Percentiles rank a stretch among this genome's conserved stretches.
These are phyloP conservation scores for Pelvicachromis taeniatus DNA, from an alignment of 2,113 vertebrate species.

Conservation along the genomic window DNA sequence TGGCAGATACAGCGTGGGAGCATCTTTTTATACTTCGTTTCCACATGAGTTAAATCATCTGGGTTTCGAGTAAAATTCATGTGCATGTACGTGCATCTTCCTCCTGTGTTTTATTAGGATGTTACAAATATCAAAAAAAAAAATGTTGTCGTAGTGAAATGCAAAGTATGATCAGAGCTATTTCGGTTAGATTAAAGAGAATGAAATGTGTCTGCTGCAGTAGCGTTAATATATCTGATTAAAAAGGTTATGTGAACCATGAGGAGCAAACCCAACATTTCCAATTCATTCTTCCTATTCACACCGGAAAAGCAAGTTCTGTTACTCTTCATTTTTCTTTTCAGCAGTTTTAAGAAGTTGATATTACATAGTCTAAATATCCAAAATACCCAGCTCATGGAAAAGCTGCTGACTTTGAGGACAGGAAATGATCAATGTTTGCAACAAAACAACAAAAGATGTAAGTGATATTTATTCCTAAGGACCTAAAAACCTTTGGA, in stretches of 20 bases:
- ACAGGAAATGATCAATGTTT: not conserved
- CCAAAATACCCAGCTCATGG: not conserved
- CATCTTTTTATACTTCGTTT: not conserved
- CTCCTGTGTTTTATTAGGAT: not conserved
- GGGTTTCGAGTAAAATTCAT: not conserved
- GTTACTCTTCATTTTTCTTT: not conserved
- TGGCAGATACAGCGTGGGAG: not conserved
- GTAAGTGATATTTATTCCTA: not conserved
- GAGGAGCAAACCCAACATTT: not conserved
- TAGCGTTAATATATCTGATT: not conserved
- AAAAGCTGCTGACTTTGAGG: not conserved
- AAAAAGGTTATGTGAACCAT: not conserved
- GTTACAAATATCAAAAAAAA: not conserved
- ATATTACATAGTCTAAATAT: not conserved
- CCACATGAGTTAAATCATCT: not conserved
- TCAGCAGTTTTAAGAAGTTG: not conserved
- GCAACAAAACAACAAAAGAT: not conserved
- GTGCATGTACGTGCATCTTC: not conserved
- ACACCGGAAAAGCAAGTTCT: not conserved
- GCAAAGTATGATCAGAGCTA: not conserved
- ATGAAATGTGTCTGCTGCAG: not conserved
- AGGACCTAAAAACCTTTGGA: not conserved
- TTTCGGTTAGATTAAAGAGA: not conserved
- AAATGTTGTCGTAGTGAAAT: not conserved
- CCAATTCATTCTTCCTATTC: not conserved